Base-by-base conservation (phyloP, 2,888 invertebrate genomes). In the Latheticus oryzae region DNA sequence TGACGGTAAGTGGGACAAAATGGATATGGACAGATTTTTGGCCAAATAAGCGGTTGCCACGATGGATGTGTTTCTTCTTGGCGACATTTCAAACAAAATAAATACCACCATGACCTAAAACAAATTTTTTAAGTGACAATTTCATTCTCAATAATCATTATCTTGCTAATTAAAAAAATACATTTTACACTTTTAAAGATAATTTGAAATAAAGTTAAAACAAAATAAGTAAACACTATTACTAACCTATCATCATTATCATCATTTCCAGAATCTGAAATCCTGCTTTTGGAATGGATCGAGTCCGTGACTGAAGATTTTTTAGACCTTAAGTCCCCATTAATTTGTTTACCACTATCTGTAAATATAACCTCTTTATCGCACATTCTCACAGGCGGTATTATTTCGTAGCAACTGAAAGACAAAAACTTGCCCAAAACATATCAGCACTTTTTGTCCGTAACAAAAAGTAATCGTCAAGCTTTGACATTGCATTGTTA, bases 1-100 rank as follows among this genome's bases (percentile, higher is more conserved):
- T 91, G 89, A 9, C 93, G 83, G 78, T 90, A 92, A 0, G 91
- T 88, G 13, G 93, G 93, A 72, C 93, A 94, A 74, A 93, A 85
- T 11, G 93, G 93, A 71, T 89, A 90, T 0, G 93, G 93, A 75
- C 91, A 93, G 70, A 91, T 76, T 76, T 85, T 87, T 70, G 87
- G 86, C 92, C 92, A 93, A 66, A 87, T 81, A 0, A 86, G 83
- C 8, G 93, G 93, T 75, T 91, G 90, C 93, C 93, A 93, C 9
- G 91, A 87, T 15, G 90, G 78, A 45, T 71, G 67, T 2, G 74
- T 68, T 57, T 91, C 90, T 80, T 88, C 62, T 87, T 67, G 86
- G 83, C 89, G 85, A 79, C 92, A 93, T 80, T 90, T 88, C 48
- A 88, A 80, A 75, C 93, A 93, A 76, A 91, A 88, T 56, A 87